phyloP scores from a whole-genome alignment of 1,140 invertebrate species.

The Plutomurus gul region DNA sequence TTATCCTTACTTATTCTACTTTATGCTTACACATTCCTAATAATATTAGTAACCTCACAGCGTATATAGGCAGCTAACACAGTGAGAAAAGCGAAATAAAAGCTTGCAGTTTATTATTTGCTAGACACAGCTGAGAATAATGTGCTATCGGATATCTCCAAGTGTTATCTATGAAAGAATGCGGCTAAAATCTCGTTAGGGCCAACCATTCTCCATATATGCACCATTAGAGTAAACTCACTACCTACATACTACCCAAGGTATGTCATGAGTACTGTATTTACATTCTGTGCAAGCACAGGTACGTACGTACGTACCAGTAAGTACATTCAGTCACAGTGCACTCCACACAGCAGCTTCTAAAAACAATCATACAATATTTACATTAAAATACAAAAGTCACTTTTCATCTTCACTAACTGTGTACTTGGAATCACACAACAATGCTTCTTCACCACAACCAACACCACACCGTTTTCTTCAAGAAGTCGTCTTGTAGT shows the following conservation, averaged over 20 bases:
- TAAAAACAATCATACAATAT: slow-evolving; percentile 23
- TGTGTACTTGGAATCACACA: too few relatives aligned
- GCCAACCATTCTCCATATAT: too few relatives aligned
- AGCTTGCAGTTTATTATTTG: not conserved
- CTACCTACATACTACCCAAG: too few relatives aligned
- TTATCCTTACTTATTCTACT: too few relatives aligned
- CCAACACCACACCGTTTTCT: too few relatives aligned
- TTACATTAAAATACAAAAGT: slow-evolving; percentile 30
- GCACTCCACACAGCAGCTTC: not conserved
- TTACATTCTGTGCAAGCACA: too few relatives aligned
- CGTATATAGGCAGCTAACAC: not conserved
- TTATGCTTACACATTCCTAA: not conserved
- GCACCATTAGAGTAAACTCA: too few relatives aligned
- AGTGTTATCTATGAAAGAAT: not conserved
- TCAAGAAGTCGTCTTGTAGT: too few relatives aligned
- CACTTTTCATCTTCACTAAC: slow-evolving; percentile 11
- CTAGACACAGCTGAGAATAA: too few relatives aligned
- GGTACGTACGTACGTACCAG: not conserved
- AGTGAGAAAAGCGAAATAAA: not conserved
- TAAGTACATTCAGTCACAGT: not conserved
- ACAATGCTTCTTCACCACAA: too few relatives aligned
- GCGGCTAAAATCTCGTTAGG: not conserved
- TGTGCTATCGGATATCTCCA: slow-evolving; percentile 10
- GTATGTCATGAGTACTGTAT: not conserved
- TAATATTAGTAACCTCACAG: not conserved